These are phyloP conservation scores for Psittacula cyanocephala DNA, from an alignment of 2,113 vertebrate genomes.

Conservation along the genomic window DNA sequence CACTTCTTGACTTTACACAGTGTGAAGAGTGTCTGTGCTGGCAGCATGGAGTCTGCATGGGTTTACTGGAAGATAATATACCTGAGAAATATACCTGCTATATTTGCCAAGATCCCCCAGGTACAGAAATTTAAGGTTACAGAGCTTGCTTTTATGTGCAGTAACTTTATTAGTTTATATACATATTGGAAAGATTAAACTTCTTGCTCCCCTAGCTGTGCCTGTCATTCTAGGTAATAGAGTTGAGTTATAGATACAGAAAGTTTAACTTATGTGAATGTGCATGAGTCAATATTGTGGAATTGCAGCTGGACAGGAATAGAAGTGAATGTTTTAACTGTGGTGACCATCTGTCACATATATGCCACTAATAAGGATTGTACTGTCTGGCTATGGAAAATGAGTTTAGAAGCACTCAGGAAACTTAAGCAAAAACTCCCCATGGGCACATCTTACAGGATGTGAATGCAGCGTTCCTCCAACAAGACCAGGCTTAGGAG, in stretches of 20 bases:
- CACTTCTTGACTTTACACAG: conserved; percentile 70
- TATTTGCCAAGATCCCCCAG: conserved; percentile 92
- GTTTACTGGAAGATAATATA: conserved; percentile 92
- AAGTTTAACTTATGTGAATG: not conserved
- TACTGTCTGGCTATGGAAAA: not conserved
- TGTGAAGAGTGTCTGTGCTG: conserved; percentile 96
- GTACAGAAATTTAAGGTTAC: conserved; percentile 73
- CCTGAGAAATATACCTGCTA: conserved; percentile 95
- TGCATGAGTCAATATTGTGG: not conserved
- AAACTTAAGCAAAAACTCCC: not conserved
- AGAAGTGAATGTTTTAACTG: not conserved
- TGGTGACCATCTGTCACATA: not conserved
- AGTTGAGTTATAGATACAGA: not conserved
- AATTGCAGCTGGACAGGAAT: not conserved
- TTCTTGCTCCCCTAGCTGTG: not conserved
- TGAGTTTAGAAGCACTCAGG: not conserved
- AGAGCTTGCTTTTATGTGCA: not conserved
- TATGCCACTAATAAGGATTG: not conserved
- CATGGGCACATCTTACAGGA: accelerated
- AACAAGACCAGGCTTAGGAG: accelerated
- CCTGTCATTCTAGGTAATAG: not conserved
- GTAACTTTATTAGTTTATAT: not conserved
- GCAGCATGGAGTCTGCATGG: conserved; percentile 98
- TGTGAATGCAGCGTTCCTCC: not conserved
- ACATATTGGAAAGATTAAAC: not conserved